Percentiles rank a stretch among this genome's conserved stretches.
These are phyloP conservation scores for Tenthredo amoena DNA, from an alignment of 2,888 invertebrate genomes.

Conservation along the genomic window DNA sequence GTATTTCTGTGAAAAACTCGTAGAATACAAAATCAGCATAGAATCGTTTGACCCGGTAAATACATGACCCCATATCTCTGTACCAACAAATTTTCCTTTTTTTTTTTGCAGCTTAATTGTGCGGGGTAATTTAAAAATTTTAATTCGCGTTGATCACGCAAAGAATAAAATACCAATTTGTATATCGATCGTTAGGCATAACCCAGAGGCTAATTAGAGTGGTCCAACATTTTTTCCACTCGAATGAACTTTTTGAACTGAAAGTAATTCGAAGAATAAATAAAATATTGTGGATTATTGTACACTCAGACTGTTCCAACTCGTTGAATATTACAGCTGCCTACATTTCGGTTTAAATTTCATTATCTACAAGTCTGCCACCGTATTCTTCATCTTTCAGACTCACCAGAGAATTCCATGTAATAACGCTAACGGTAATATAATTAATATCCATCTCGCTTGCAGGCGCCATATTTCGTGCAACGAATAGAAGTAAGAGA, in stretches of 20 bases:
- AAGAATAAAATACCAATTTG: background rate
- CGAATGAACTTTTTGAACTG: background rate
- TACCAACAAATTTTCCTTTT: background rate
- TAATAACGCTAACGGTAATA: background rate
- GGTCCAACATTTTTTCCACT: background rate
- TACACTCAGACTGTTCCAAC: background rate
- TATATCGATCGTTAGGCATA: background rate
- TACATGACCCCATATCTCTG: background rate
- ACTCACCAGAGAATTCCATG: background rate
- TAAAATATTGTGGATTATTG: background rate
- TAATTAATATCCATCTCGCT: background rate
- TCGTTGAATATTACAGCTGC: background rate
- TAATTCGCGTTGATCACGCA: background rate
- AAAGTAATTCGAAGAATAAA: background rate
- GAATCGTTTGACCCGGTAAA: conserved; percentile 18
- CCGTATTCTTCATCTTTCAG: background rate
- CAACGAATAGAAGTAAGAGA: background rate
- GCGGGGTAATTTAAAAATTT: background rate
- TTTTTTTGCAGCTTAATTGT: background rate
- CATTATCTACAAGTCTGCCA: background rate
- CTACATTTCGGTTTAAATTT: background rate
- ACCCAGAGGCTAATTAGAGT: background rate
- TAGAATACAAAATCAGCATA: conserved; percentile 18
- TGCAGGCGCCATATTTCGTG: background rate
- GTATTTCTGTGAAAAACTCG: conserved; percentile 22